Base-by-base conservation (phyloP, 2,797 vertebrate species). In the Amblyraja radiata region DNA sequence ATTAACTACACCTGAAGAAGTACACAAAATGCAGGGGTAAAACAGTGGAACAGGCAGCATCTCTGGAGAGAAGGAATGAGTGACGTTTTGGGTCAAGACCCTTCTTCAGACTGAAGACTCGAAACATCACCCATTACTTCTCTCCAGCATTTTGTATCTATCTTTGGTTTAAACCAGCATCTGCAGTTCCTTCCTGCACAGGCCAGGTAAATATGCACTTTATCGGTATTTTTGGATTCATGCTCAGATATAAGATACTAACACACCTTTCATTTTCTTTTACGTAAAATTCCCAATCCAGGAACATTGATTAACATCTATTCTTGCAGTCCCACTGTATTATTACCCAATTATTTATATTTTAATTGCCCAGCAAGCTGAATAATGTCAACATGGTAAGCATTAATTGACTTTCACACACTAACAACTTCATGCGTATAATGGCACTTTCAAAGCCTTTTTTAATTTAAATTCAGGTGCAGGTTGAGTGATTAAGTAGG, bases 381-480 rank as follows among this genome's bases (percentile, higher is more conserved):
- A 65, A 36, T 68, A 68, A 88, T 65, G 63, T 1, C n/a, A 36
- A 18, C 1, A 10, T 36, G n/a, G n/a, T 8, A 68, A 21, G 23
- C 9, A 83, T 58, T 68, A 88, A 68, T 88, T 6, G 5, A 36
- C 6, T 63, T 86, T 63, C 83, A 63, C 58, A 86, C 28, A 6
- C 28, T 88, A 88, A 65, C 83, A 63, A 86, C 61, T 68, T 68
- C n/a, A 36, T 68, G 61, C n/a, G 8, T 65, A 36, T 65, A n/a
- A 68, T 68, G n/a, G n/a, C n/a, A 65, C 58, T 65, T 88, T 65
- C 61, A 88, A 68, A 68, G 61, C 1, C 61, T 88, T 88, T 88
- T 68, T 88, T 68, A 68, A 88, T 88, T 88, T 88, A 65, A 88
- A 88, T 36, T 68, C n/a, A 88, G 61, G 63, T 68, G n/a, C 84